Percentiles rank a stretch among this genome's conserved stretches.
phyloP scores from a whole-genome alignment of 2,888 invertebrate genomes.

The Drosophila mimetica region DNA sequence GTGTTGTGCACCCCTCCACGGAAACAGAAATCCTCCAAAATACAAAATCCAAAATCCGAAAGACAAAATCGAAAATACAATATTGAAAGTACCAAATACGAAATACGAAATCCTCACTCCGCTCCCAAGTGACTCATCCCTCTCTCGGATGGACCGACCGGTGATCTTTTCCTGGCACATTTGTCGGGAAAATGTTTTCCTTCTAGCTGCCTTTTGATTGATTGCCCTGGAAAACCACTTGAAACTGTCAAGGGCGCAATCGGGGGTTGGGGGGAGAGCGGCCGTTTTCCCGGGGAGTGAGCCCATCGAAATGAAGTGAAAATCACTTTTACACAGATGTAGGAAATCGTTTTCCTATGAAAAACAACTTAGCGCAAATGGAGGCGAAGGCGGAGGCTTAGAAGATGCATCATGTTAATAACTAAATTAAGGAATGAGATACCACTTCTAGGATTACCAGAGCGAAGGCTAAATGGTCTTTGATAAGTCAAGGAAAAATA shows the following conservation, averaged over 20 bases:
- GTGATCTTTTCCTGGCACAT: conserved; percentile 60
- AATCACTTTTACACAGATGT: conserved; percentile 62
- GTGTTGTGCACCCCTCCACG: conserved; percentile 50
- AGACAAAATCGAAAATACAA: background rate
- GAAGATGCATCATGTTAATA: conserved; percentile 35
- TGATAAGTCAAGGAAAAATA: background rate
- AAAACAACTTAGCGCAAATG: conserved; percentile 62
- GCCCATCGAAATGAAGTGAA: conserved; percentile 63
- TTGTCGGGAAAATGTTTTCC: conserved; percentile 60
- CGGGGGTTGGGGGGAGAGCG: background rate
- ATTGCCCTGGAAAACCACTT: conserved; percentile 77
- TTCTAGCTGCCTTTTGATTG: conserved; percentile 63
- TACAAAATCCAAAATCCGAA: background rate
- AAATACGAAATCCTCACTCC: conserved; percentile 5
- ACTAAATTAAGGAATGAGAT: conserved; percentile 55
- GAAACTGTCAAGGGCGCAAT: conserved; percentile 61
- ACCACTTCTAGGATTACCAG: conserved; percentile 16
- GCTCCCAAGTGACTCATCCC: conserved; percentile 33
- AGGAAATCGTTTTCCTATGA: conserved; percentile 63
- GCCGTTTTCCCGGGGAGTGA: conserved; percentile 8
- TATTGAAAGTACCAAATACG: background rate
- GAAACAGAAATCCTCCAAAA: conserved; percentile 8
- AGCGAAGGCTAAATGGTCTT: background rate
- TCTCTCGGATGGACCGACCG: conserved; percentile 12
- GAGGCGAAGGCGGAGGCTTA: background rate